A percentile compares a stretch with the other conserved stretches of the same genome.
Evolutionary conservation across 2,888 invertebrate genomes (phyloP).

Genomic region (Drosophila birchii): DNA sequence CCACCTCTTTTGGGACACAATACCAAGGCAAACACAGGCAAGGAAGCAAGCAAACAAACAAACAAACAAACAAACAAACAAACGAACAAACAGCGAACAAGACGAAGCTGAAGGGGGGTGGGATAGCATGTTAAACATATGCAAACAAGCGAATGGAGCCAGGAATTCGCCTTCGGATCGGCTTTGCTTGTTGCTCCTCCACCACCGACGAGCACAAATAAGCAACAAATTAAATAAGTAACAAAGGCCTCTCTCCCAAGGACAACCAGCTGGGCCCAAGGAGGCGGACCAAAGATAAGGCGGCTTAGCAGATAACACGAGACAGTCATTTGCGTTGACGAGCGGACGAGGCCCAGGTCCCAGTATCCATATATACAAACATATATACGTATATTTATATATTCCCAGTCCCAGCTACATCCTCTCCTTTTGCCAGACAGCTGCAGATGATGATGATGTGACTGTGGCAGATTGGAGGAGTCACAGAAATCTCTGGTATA

Average conservation of each 20-base stretch:
- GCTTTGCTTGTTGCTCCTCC: conserved; percentile 50
- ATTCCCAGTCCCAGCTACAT: neutral
- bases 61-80: conserved; percentile 28
- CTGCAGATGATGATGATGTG: conserved; percentile 42
- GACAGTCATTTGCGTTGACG: conserved; percentile 80
- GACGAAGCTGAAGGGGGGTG: neutral
- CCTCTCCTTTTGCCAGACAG: neutral
- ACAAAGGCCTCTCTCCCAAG: conserved; percentile 61
- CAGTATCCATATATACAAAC: neutral
- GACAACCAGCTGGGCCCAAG: conserved; percentile 19
- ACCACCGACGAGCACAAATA: conserved; percentile 57
- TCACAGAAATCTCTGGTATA: too few relatives aligned
- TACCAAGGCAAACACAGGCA: conserved; percentile 2
- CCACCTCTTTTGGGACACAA: conserved; percentile 24
- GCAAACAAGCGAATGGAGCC: conserved; percentile 72
- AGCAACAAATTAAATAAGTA: conserved; percentile 80
- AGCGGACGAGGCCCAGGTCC: conserved; percentile 45
- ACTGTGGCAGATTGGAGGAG: conserved; percentile 10
- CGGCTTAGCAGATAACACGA: conserved; percentile 80
- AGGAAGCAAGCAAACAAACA: conserved; percentile 1
- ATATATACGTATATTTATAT: neutral
- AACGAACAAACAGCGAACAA: conserved; percentile 18
- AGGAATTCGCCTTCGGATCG: conserved; percentile 27
- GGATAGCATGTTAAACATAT: conserved; percentile 72
- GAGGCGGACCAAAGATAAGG: conserved; percentile 62